These are phyloP conservation scores for Athalia circularis DNA, from an alignment of 2,888 invertebrate species.

Conservation along the genomic window DNA sequence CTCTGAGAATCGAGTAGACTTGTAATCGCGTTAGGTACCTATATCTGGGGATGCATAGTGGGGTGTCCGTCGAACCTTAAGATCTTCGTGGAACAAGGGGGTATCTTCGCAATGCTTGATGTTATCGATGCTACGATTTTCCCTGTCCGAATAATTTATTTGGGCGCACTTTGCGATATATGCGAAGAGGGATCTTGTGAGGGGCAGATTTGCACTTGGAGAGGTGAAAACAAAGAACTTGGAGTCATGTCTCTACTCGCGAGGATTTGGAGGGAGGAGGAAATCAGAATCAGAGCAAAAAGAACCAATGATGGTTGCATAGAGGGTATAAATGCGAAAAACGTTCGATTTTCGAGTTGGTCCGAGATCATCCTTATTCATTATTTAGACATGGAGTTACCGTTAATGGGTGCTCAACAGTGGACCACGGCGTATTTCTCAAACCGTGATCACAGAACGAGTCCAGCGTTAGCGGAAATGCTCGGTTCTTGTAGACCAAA, in stretches of 20 bases:
- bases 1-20: constrained; percentile 58
- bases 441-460: constrained; percentile 61
- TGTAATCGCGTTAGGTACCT: constrained; percentile 70
- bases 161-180: constrained; percentile 73
- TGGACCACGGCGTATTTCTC: constrained; percentile 64
- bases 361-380: no score
- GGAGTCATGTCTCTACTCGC: constrained; percentile 71
- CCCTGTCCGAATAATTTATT: constrained; percentile 69
- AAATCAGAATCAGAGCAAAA: constrained; percentile 66
- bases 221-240: constrained; percentile 63
- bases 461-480: constrained; percentile 71
- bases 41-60: constrained; percentile 72
- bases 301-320: constrained; percentile 67
- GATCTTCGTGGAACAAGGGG: constrained; percentile 70
- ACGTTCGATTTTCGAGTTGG: no score
- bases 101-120: constrained; percentile 71
- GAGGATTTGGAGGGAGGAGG: constrained; percentile 73
- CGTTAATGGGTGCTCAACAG: constrained; percentile 73
- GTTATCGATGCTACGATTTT: constrained; percentile 67
- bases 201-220: constrained; percentile 74
- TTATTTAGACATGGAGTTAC: constrained; percentile 67
- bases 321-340: constrained; percentile 58
- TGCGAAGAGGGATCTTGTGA: constrained; percentile 68
- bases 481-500: constrained; percentile 74
- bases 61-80: constrained; percentile 59